Evolutionary conservation across 2,888 invertebrate species (phyloP), one percentile per base, ranked within the genome.

Genomic region (Boloria selene): DNA sequence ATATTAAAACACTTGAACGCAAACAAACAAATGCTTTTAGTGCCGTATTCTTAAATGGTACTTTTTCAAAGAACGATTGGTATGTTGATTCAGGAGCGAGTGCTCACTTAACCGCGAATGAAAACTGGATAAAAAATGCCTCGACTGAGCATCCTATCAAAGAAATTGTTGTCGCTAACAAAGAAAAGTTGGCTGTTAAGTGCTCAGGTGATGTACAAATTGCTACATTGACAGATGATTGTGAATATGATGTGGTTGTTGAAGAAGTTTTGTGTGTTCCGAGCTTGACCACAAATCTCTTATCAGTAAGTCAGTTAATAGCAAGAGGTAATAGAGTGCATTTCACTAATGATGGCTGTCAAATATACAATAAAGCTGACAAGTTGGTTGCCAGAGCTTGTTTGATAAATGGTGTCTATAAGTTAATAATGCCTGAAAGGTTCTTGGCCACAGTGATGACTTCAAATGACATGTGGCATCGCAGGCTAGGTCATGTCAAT

Each of bases 11-110:
- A n/a, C n/a, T n/a, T n/a, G n/a, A n/a, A n/a, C n/a, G n/a, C n/a
- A n/a, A n/a, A 65, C 44, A 65, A 61, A 49, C 14, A 74, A 75
- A 75, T 64, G 74, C 73, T 14, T 26, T 26, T 26, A 26, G 70
- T 26, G 73, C 72, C 5, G 72, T 73, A 16, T 75, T 76, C 55
- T 55, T 76, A 13, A 74, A 66, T 69, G 71, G 72, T 18, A 59
- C 66, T 38, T 77, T 71, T 70, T 69, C 61, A n/a, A 75, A 73
- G 56, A 70, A 47, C 6, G 74, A 74, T 52, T 75, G 71, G 73
- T 75, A 74, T 59, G 61, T 73, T 53, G 75, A 75, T 64, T 72
- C 72, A 10, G 74, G 74, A 14, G 75, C 75, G 45, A 77, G 76
- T 64, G 53, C 50, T 54, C 70, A 71, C 50, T 38, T 71, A 16